Evolutionary conservation across 2,888 invertebrate species (phyloP).

Genomic region (Hemicrepidius hirtus): DNA sequence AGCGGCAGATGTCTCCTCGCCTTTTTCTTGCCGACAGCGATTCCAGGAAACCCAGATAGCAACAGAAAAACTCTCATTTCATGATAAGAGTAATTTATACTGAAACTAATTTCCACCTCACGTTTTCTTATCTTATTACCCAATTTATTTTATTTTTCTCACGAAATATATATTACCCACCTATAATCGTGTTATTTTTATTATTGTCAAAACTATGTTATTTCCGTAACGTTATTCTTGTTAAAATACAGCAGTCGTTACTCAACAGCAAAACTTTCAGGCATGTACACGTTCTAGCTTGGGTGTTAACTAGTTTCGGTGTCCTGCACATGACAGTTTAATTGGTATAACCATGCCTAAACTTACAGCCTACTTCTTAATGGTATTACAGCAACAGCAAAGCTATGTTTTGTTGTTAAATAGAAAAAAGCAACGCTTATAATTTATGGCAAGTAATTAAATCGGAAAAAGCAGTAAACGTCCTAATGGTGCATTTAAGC

Average conservation of each 20-base stretch:
- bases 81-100: slow-evolving; percentile 11
- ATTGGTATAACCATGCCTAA: not conserved
- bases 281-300: not conserved
- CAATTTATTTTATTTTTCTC: slow-evolving; percentile 8
- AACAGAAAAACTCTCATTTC: slow-evolving; percentile 6
- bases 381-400: not conserved
- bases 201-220: not conserved
- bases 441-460: not conserved
- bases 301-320: not conserved
- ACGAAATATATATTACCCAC: not conserved
- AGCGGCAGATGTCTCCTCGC: not conserved
- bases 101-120: slow-evolving; percentile 8
- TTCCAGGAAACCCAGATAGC: not conserved
- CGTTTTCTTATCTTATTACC: slow-evolving; percentile 1
- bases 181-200: not conserved
- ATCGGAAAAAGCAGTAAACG: not conserved
- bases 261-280: not conserved
- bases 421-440: not conserved
- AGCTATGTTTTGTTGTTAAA: not conserved
- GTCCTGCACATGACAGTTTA: slow-evolving; percentile 2
- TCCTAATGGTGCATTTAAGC: no score
- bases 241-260: not conserved
- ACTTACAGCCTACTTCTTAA: not conserved
- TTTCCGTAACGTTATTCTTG: not conserved
- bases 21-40: not conserved